Conservation (phyloP, 2,797 vertebrate species). For the Cuniculus paca region DNA sequence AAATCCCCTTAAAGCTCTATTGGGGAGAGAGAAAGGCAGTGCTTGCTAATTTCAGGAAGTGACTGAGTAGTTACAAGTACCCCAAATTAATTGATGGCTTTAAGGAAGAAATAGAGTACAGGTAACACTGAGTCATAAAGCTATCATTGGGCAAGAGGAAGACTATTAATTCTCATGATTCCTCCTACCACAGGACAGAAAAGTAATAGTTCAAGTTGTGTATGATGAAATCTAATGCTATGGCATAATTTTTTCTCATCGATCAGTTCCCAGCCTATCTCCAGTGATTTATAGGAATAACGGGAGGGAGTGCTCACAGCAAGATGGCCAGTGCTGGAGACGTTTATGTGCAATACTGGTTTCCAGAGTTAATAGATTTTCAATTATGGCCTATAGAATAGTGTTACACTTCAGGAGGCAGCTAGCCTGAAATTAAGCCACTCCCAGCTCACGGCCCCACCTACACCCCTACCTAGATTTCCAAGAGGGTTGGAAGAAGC, state of each 20-base stretch:
- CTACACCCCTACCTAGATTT: not conserved
- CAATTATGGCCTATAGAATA: constrained; percentile 76
- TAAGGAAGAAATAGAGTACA: constrained; percentile 84
- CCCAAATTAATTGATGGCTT: constrained; percentile 85
- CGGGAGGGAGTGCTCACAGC: constrained; percentile 73
- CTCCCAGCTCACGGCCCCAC: not conserved
- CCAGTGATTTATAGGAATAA: constrained; percentile 88
- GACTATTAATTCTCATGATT: constrained; percentile 87
- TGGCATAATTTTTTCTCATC: constrained; percentile 88
- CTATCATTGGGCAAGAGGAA: constrained; percentile 75
- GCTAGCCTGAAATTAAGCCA: not conserved
- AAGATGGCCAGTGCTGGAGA: constrained; percentile 70
- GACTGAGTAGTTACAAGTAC: constrained; percentile 63
- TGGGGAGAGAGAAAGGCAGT: not conserved
- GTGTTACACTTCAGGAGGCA: constrained; percentile 48
- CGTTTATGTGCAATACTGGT: constrained; percentile 81
- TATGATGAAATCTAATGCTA: constrained; percentile 88
- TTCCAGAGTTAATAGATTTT: constrained; percentile 83
- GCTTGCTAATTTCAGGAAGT: constrained; percentile 78
- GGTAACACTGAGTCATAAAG: constrained; percentile 85
- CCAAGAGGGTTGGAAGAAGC: not conserved
- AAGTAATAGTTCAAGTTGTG: constrained; percentile 84
- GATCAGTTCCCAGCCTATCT: constrained; percentile 84
- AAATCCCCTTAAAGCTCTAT: constrained; percentile 72
- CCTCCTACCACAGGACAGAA: constrained; percentile 84